A percentile compares a stretch with the other conserved stretches of the same genome.
phyloP scores from a whole-genome alignment of 2,888 invertebrate species.

The Craniophora ligustri region DNA sequence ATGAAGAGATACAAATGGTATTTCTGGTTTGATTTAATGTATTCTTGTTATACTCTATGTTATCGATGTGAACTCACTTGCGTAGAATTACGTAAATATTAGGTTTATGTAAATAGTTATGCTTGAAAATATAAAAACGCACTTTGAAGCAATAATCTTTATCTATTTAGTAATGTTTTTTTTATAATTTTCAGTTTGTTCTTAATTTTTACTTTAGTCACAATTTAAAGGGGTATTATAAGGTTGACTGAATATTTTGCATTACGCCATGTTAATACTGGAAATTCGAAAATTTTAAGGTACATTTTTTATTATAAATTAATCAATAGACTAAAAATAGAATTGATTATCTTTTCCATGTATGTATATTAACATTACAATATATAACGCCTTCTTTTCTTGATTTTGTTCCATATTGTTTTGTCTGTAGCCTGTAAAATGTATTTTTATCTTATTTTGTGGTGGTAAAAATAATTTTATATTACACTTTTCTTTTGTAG shows the following conservation, averaged over 20 bases:
- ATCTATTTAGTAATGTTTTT: constrained; percentile 43
- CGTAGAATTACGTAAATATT: constrained; percentile 72
- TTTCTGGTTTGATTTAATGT: constrained; percentile 67
- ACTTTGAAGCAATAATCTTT: constrained; percentile 63
- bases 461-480: constrained; percentile 67
- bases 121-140: constrained; percentile 64
- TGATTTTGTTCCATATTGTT: constrained; percentile 31
- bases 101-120: constrained; percentile 84
- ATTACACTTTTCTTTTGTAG: constrained; percentile 68
- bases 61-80: constrained; percentile 67
- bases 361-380: constrained; percentile 22
- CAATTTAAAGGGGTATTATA: constrained; percentile 49
- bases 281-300: constrained; percentile 41
- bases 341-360: constrained; percentile 30
- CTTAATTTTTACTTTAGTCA: constrained; percentile 43
- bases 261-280: constrained; percentile 37
- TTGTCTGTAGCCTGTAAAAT: constrained; percentile 39
- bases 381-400: constrained; percentile 13
- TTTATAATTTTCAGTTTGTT: constrained; percentile 44
- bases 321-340: constrained; percentile 49
- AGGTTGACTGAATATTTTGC: constrained; percentile 53
- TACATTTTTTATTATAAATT: constrained; percentile 48
- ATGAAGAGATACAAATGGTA: constrained; percentile 68
- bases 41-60: constrained; percentile 63
- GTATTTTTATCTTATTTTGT: constrained; percentile 57